These are phyloP conservation scores for Archocentrus centrarchus DNA, from an alignment of 2,113 vertebrate species.

Conservation along the genomic window DNA sequence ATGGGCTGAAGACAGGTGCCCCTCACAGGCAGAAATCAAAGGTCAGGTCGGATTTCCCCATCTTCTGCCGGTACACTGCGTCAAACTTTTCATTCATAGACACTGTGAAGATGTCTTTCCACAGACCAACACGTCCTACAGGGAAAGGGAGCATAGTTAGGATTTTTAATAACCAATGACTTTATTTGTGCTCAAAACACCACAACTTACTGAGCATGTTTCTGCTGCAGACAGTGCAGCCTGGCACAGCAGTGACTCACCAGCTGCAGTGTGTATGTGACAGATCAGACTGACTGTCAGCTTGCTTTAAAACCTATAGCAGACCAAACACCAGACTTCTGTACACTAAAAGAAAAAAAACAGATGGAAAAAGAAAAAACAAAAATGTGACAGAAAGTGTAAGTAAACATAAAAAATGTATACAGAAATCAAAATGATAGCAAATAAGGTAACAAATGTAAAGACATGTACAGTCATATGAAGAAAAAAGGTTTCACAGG, in stretches of 20 bases:
- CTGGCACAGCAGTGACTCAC: conserved; percentile 43
- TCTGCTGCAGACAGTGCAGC: conserved; percentile 1
- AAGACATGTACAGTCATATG: not conserved
- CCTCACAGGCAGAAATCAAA: conserved; percentile 94
- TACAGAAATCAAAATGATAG: not conserved
- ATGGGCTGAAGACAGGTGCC: not conserved
- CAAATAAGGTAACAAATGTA: conserved; percentile 6
- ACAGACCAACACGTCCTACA: conserved; percentile 92
- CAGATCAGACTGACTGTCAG: conserved; percentile 42
- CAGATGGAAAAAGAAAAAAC: conserved; percentile 74
- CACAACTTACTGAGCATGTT: not conserved
- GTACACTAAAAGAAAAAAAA: conserved; percentile 88
- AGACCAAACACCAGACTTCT: conserved; percentile 83
- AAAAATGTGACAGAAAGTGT: conserved; percentile 51
- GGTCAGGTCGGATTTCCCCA: conserved; percentile 94
- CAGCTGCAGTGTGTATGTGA: conserved; percentile 25
- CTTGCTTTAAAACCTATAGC: conserved; percentile 73
- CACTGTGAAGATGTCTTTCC: conserved; percentile 99
- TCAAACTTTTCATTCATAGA: conserved; percentile 99
- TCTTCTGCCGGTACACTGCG: conserved; percentile 94
- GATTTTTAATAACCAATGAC: not conserved
- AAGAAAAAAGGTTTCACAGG: not conserved
- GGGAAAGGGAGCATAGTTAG: not conserved
- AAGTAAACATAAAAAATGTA: conserved; percentile 2
- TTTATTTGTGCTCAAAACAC: not conserved